A percentile compares a stretch with the other conserved stretches of the same genome.
These are phyloP conservation scores for Meandrina meandrites DNA, from an alignment of 92 coral and sea anemone species.

Conservation along the genomic window DNA sequence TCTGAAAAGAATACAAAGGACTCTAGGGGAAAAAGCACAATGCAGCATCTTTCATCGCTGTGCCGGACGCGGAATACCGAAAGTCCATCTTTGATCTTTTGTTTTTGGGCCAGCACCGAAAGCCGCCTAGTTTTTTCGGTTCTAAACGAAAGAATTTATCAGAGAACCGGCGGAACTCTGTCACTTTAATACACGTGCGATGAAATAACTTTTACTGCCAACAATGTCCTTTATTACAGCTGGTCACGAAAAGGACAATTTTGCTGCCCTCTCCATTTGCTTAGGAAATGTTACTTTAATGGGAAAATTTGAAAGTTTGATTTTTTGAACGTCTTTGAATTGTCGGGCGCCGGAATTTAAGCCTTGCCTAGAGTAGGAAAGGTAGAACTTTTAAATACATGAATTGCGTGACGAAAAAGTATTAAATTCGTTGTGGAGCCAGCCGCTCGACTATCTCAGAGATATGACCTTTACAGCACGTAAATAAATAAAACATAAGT, in stretches of 20 bases:
- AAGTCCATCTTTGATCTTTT: too few species aligned
- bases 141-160: neutral
- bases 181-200: neutral
- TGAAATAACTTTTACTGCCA: neutral
- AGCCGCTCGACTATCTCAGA: neutral
- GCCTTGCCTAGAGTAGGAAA: neutral
- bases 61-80: neutral
- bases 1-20: too few species aligned
- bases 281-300: neutral
- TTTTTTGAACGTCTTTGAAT: too few species aligned
- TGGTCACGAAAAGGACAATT: too few species aligned
- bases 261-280: neutral
- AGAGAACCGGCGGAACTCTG: neutral
- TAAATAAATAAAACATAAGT: neutral
- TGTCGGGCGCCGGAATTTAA: too few species aligned
- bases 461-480: neutral
- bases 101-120: neutral
- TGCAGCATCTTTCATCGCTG: neutral
- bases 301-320: too few species aligned
- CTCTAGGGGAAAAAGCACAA: too few species aligned
- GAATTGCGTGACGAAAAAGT: constrained; percentile 3
- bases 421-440: neutral
- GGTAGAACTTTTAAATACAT: neutral
- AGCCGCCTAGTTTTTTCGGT: neutral
- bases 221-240: too few species aligned